Conservation (phyloP, 2,888 invertebrate species). For the Hanleya hanleyi region DNA sequence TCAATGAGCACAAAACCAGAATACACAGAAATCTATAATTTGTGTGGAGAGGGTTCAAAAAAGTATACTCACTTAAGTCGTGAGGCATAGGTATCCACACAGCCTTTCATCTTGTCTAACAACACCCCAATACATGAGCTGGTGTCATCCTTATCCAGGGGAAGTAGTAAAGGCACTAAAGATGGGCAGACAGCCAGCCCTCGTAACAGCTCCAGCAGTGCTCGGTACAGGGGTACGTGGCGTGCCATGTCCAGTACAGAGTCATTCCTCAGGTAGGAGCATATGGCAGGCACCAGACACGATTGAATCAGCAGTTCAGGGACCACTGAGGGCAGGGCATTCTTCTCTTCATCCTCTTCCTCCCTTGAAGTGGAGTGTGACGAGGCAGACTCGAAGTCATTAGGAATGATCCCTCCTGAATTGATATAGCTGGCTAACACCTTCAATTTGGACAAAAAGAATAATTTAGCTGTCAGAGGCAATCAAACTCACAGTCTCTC, state of each 20-base stretch:
- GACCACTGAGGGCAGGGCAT: constrained; percentile 77
- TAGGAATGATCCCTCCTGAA: constrained; percentile 75
- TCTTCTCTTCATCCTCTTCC: constrained; percentile 35
- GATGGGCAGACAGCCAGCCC: constrained; percentile 81
- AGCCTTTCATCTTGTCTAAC: constrained; percentile 89
- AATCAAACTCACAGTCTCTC: too few relatives aligned
- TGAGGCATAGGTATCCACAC: constrained; percentile 92
- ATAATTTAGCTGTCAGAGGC: too few relatives aligned
- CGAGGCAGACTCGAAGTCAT: constrained; percentile 42
- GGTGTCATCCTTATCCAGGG: constrained; percentile 68
- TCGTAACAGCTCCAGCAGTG: constrained; percentile 85
- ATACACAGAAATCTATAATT: too few relatives aligned
- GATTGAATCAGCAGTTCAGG: constrained; percentile 86
- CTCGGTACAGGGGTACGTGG: constrained; percentile 93
- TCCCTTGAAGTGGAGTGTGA: constrained; percentile 36
- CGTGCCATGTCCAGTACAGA: constrained; percentile 98
- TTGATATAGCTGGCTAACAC: constrained; percentile 92
- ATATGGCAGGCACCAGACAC: constrained; percentile 89
- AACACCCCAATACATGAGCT: constrained; percentile 81
- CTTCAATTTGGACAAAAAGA: constrained; percentile 73
- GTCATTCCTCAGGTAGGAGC: constrained; percentile 93
- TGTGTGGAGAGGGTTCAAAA: too few relatives aligned
- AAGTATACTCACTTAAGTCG: constrained; percentile 67
- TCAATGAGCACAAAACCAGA: too few relatives aligned
- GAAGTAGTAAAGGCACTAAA: constrained; percentile 80